Conservation (phyloP, 2,797 vertebrate species). For the Stomatorhinus walkeri region DNA sequence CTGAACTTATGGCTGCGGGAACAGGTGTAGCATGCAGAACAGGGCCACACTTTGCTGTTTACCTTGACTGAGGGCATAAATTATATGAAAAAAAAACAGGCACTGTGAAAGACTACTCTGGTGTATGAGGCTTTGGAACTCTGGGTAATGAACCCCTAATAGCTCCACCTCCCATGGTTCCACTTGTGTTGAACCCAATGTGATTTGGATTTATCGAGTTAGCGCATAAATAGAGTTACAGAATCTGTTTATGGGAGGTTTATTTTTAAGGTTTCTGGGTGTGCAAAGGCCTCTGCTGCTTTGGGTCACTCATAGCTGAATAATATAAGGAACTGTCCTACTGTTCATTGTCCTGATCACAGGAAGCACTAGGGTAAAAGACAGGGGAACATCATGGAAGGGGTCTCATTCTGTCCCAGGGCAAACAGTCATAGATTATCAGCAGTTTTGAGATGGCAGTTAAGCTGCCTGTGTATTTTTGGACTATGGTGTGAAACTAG, state of each 20-base stretch:
- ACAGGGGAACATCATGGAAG: background rate
- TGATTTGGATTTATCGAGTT: slow-evolving; percentile 34
- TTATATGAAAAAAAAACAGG: slow-evolving; percentile 17
- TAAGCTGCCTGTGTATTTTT: background rate
- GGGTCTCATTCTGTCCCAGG: background rate
- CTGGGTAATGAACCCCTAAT: slow-evolving; percentile 42
- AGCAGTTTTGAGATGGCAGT: background rate
- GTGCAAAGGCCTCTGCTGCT: background rate
- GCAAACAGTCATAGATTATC: background rate
- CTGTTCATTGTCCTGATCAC: background rate
- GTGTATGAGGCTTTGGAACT: slow-evolving; percentile 31
- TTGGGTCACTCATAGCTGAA: background rate
- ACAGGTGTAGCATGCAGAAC: slow-evolving; percentile 26
- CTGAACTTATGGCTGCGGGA: slow-evolving; percentile 33
- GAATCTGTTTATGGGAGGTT: slow-evolving; percentile 25
- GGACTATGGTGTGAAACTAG: background rate
- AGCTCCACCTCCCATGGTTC: slow-evolving; percentile 32
- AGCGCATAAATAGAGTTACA: slow-evolving; percentile 25
- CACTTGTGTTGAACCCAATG: slow-evolving; percentile 31
- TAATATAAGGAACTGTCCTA: background rate
- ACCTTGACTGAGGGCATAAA: slow-evolving; percentile 33
- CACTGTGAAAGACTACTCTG: slow-evolving; percentile 33
- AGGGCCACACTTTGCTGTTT: slow-evolving; percentile 35
- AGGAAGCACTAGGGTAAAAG: background rate
- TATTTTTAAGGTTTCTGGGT: slow-evolving; percentile 6